These are phyloP conservation scores for Tipula confusa DNA, from an alignment of 2,888 invertebrate species.

Conservation along the genomic window DNA sequence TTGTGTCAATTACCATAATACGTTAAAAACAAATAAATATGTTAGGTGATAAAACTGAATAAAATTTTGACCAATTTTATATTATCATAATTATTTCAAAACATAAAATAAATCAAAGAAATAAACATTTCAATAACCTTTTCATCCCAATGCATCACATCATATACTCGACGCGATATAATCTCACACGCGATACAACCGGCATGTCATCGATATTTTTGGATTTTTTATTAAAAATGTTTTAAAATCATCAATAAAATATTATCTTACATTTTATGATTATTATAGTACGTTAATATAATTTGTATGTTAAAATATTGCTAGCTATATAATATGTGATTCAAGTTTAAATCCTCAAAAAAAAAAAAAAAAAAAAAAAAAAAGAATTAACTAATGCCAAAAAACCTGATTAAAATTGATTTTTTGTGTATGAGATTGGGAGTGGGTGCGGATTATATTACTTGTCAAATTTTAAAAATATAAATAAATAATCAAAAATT, in stretches of 20 bases:
- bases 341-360: background rate
- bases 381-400: background rate
- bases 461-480: background rate
- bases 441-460: background rate
- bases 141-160: background rate
- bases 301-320: background rate
- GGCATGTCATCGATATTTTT: background rate
- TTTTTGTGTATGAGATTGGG: background rate
- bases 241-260: conserved; percentile 3
- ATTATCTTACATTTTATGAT: conserved; percentile 25
- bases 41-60: too few species aligned
- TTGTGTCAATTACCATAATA: too few species aligned
- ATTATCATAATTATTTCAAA: too few species aligned
- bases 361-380: background rate
- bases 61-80: too few species aligned
- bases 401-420: background rate
- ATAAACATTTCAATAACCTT: too few species aligned
- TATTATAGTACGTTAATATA: background rate
- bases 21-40: too few species aligned
- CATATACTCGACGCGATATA: background rate
- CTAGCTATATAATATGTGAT: background rate
- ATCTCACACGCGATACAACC: background rate
- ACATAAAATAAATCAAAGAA: too few species aligned
- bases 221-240: background rate
- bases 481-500: background rate